A percentile compares a stretch with the other conserved stretches of the same genome.
phyloP scores from a whole-genome alignment of 2,888 invertebrate species.

The Taphrorychus bicolor region DNA sequence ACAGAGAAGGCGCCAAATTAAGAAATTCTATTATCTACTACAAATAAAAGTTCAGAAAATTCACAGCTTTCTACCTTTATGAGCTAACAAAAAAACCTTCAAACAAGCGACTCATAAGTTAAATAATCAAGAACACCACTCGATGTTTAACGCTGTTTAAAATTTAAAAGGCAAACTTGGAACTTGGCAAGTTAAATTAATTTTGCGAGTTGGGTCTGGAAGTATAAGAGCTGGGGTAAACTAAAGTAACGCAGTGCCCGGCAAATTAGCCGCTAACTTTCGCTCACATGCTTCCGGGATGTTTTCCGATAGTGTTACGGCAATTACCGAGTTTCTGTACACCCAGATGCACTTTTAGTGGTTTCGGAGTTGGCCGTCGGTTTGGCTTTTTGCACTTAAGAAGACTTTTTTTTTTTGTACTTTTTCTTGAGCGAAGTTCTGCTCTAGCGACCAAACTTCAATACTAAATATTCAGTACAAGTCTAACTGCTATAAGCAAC shows the following conservation, averaged over 20 bases:
- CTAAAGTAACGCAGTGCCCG: conserved; percentile 11
- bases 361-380: too few relatives aligned
- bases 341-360: conserved; percentile 8
- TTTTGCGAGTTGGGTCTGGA: background rate
- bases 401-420: background rate
- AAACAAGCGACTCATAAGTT: too few relatives aligned
- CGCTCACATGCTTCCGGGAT: conserved; percentile 4
- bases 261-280: conserved; percentile 26
- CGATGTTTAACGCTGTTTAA: background rate
- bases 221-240: background rate
- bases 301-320: conserved; percentile 17
- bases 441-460: too few relatives aligned
- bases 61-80: too few relatives aligned
- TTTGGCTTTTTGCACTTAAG: conserved; percentile 1
- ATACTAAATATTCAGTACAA: too few relatives aligned
- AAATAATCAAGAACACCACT: background rate
- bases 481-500: too few relatives aligned
- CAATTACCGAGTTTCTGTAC: conserved; percentile 21
- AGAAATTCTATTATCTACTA: too few relatives aligned
- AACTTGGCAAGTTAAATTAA: background rate
- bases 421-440: too few relatives aligned
- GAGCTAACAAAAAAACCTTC: too few relatives aligned
- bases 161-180: conserved; percentile 6
- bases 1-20: too few relatives aligned
- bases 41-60: too few relatives aligned